A percentile compares a stretch with the other conserved stretches of the same genome.
phyloP scores from a whole-genome alignment of 2,797 vertebrate genomes.

The Bryconaethiops microstoma region DNA sequence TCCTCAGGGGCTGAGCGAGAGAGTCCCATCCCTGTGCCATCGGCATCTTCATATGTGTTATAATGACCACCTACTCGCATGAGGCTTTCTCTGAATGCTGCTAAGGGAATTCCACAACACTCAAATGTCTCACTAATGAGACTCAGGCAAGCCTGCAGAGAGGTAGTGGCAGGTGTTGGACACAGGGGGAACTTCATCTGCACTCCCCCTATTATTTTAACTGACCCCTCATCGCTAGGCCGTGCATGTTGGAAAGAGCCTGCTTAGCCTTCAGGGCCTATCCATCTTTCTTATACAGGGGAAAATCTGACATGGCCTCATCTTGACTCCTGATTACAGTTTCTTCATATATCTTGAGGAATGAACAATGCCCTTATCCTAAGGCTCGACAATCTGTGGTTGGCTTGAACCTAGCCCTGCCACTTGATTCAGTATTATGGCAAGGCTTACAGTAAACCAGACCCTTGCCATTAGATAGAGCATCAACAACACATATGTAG shows the following conservation, averaged over 20 bases:
- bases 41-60: neutral
- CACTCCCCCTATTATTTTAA: constrained; percentile 24
- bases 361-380: constrained; percentile 48
- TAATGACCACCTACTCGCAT: constrained; percentile 13
- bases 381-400: constrained; percentile 20
- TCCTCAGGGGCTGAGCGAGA: neutral
- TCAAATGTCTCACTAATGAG: constrained; percentile 22
- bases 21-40: neutral
- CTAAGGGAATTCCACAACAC: neutral
- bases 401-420: constrained; percentile 28
- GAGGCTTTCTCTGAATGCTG: neutral
- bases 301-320: constrained; percentile 34
- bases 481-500: constrained; percentile 38
- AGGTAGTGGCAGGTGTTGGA: constrained; percentile 12
- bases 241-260: neutral
- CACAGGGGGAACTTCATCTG: constrained; percentile 9
- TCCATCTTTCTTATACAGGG: constrained; percentile 27
- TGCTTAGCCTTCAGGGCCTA: constrained; percentile 5
- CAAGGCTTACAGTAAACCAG: constrained; percentile 20
- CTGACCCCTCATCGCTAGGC: neutral
- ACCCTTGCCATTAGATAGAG: constrained; percentile 29
- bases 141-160: neutral
- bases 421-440: constrained; percentile 40
- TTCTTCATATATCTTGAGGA: constrained; percentile 29
- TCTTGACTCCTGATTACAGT: constrained; percentile 47